These are phyloP conservation scores for Pelecanus crispus DNA, from an alignment of 2,113 vertebrate species.

Conservation along the genomic window DNA sequence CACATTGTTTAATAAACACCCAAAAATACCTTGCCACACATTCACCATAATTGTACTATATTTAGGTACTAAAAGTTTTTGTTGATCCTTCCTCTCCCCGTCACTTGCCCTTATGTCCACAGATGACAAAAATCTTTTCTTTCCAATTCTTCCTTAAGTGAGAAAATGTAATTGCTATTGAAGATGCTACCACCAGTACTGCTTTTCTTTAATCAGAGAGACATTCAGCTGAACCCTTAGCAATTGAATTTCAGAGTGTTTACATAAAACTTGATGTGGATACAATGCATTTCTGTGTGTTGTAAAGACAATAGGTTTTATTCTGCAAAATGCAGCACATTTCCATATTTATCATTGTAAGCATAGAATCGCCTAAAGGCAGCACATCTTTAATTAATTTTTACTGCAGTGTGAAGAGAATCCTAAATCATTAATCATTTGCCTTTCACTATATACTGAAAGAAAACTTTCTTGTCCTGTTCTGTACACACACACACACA, in stretches of 20 bases:
- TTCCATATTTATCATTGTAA: conserved; percentile 48
- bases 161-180: conserved; percentile 23
- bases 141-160: conserved; percentile 12
- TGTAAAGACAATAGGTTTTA: conserved; percentile 30
- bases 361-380: conserved; percentile 43
- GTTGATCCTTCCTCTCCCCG: background rate
- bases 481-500: background rate
- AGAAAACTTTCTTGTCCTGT: background rate
- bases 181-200: background rate
- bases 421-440: conserved; percentile 50
- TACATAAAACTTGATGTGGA: conserved; percentile 44
- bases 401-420: conserved; percentile 40
- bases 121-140: conserved; percentile 14
- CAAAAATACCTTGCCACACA: background rate
- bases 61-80: background rate
- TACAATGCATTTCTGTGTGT: conserved; percentile 36
- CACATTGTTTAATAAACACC: background rate
- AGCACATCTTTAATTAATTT: conserved; percentile 59
- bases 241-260: conserved; percentile 52
- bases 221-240: conserved; percentile 38
- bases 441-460: conserved; percentile 11
- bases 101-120: background rate
- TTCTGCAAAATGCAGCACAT: conserved; percentile 43
- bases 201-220: conserved; percentile 44
- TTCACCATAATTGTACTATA: background rate